Evolutionary conservation across 2,888 invertebrate genomes (phyloP), one percentile per base, ranked within the genome.

Genomic region (Cephus spinipes): DNA sequence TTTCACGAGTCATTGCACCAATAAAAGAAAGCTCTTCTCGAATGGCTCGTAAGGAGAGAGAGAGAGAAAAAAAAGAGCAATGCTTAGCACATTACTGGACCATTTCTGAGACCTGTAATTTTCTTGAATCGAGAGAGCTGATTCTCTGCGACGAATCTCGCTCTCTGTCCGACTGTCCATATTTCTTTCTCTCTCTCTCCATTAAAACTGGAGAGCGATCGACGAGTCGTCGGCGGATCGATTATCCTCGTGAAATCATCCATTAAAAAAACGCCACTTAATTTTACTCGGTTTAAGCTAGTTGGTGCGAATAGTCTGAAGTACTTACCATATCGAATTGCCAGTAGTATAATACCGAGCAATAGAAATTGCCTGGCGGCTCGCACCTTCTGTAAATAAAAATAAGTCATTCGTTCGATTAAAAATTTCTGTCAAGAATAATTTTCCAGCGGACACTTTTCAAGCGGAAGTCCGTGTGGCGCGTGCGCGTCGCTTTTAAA

Each of bases 321-420:
- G 55, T 23, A 55, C 55, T 55, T 55, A 55, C 55, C 55, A 55
- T 55, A 55, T 55, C 55, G 85, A 79, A 88, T 83, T n/a, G 85
- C 81, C 74, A 87, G 84, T 32, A 89, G 79, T 76, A 90, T 83
- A 81, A 89, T 81, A 77, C 84, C 83, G 78, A 90, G 81, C 86
- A 87, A 86, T 81, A 91, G 85, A 79, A 90, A 77, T 81, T 89
- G 82, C 79, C 84, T 83, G 78, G 86, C 84, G 77, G 87, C 83
- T 82, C 88, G 88, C 81, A 86, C 82, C 84, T 86, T 87, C 91
- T 91, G 90, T 23, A 86, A 87, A 79, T 81, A 78, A 83, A 80
- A 83, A 79, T 81, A 82, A 55, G 23, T 55, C 23, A 23, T 55
- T 23, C 23, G 55, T 55, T 23, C 55, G 9, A 9, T 55, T 55